Base-by-base conservation (phyloP, 2,113 vertebrate species). In the Caranx ignobilis region DNA sequence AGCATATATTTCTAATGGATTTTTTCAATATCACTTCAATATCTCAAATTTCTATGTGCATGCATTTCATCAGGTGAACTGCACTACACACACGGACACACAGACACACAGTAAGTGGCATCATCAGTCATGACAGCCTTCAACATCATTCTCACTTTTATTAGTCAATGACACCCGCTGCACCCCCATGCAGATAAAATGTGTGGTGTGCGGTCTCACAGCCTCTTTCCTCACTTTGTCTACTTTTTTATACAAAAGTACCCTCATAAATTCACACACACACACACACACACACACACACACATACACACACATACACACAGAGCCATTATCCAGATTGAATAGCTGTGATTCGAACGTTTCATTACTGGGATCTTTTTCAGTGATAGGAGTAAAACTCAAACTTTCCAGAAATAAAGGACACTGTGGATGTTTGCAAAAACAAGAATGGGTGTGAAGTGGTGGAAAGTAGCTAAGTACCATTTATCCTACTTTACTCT, bases 291-390 rank as follows among this genome's bases (percentile, higher is more conserved):
- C n/a, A n/a, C n/a, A n/a, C n/a, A 26, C 39, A 35, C 75, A 75
- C 6, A 39, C 26, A 26, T 26, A 26, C 26, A 26, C 26, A 26
- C 26, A 26, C 26, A 26, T 1, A 26, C 26, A 26, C 26, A 26
- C 26, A 45, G 11, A 77, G 57, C 45, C 60, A 76, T 79, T 70
- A 83, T 67, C 75, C 59, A 79, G 65, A 78, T 74, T 37, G 37
- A 60, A 50, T 6, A 57, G 62, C 76, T 71, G 66, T 76, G 12
- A 85, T 66, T 68, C 48, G 66, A 61, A 86, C 74, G 50, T 54
- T 26, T 77, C 55, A 5, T 5, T 26, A 37, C n/a, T 52, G 26
- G 45, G 50, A n/a, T 35, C 32, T 75, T 75, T 70, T 56, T 79
- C 71, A 11, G 6, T 75, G 43, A 43, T 13, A 45, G 32, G 45